These are phyloP conservation scores for Periophthalmus modestus DNA, from an alignment of 2,113 vertebrate genomes.

Conservation along the genomic window DNA sequence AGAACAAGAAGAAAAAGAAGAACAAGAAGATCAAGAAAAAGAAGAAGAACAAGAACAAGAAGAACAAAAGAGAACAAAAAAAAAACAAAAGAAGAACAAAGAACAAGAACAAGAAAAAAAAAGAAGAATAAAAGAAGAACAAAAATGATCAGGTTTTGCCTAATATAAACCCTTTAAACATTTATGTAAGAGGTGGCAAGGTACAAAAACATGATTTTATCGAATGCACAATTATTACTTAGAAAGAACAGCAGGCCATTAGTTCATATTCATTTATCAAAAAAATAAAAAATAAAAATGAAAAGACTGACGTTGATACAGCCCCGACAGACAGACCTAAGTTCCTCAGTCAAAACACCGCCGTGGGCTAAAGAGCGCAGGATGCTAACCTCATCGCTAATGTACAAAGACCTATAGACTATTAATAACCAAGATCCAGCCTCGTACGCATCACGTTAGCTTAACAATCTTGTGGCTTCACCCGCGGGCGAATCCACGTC, in stretches of 20 bases:
- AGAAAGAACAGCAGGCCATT: not conserved
- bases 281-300: not conserved
- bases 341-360: slow-evolving; percentile 54
- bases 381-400: not conserved
- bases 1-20: no score
- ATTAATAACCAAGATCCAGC: slow-evolving; percentile 46
- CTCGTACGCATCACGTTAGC: slow-evolving; percentile 24
- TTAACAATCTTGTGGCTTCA: slow-evolving; percentile 42
- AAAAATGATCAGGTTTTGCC: not conserved
- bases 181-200: not conserved
- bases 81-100: no score
- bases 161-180: not conserved
- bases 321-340: not conserved
- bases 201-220: not conserved
- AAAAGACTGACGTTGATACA: slow-evolving; percentile 4
- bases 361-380: slow-evolving; percentile 26
- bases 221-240: not conserved
- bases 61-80: no score
- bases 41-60: no score
- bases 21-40: no score
- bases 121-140: no score
- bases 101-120: no score
- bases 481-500: slow-evolving; percentile 52
- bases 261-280: slow-evolving; percentile 10
- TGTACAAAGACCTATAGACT: slow-evolving; percentile 6